Evolutionary conservation across 2,113 vertebrate species (phyloP).

Genomic region (Mola mola): DNA sequence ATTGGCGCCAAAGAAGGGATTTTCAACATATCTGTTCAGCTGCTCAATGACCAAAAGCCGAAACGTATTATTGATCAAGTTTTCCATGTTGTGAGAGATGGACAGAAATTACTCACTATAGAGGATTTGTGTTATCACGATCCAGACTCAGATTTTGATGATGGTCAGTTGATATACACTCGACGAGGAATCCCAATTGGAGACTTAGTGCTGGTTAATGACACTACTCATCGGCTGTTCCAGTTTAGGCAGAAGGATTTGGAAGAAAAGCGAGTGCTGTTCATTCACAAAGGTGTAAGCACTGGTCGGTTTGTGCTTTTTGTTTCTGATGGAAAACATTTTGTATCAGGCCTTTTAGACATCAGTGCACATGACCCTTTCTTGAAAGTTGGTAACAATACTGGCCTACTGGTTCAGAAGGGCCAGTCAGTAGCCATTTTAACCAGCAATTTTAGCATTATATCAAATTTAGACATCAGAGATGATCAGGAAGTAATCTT

Average conservation of each 20-base stretch:
- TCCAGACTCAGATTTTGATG: constrained; percentile 87
- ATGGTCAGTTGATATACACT: constrained; percentile 86
- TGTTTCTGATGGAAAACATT: constrained; percentile 89
- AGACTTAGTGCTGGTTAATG: constrained; percentile 85
- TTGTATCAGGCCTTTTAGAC: constrained; percentile 86
- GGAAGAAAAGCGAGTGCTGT: constrained; percentile 84
- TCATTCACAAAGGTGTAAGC: constrained; percentile 84
- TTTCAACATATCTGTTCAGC: constrained; percentile 85
- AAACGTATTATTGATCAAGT: constrained; percentile 84
- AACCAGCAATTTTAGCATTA: constrained; percentile 82
- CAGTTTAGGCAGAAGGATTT: constrained; percentile 89
- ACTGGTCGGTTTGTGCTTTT: constrained; percentile 89
- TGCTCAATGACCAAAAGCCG: constrained; percentile 92
- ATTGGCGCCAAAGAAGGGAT: constrained; percentile 77
- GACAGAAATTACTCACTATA: constrained; percentile 85
- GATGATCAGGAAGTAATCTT: constrained; percentile 81
- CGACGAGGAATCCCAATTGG: constrained; percentile 88
- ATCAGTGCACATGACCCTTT: constrained; percentile 87
- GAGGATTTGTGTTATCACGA: constrained; percentile 89
- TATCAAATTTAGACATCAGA: constrained; percentile 89
- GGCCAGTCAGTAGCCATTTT: constrained; percentile 79
- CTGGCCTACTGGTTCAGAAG: constrained; percentile 87
- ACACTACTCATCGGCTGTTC: constrained; percentile 85
- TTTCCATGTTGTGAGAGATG: constrained; percentile 85
- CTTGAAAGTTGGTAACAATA: constrained; percentile 83